These are phyloP conservation scores for Pseudomyrmex flavicornis DNA, from an alignment of 1,140 invertebrate genomes.

Conservation along the genomic window DNA sequence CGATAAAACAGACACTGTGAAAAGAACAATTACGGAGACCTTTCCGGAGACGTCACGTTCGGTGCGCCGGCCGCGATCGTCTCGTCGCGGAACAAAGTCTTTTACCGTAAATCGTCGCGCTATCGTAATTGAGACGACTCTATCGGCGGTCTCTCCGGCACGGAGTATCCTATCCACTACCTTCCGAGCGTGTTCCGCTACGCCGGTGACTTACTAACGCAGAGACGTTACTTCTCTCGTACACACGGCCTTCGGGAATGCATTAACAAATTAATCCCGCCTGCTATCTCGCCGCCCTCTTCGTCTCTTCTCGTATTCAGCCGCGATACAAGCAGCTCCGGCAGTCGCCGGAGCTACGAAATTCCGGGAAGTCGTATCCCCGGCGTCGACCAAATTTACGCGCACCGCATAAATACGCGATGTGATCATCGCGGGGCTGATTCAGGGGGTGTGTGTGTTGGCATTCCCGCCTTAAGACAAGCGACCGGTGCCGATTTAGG, in stretches of 20 bases:
- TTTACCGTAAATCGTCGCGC: constrained; percentile 64
- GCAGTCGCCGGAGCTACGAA: constrained; percentile 48
- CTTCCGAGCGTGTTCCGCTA: constrained; percentile 25
- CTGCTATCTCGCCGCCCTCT: constrained; percentile 62
- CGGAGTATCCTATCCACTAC: constrained; percentile 63
- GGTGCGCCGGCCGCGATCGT: not conserved
- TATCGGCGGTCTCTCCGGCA: constrained; percentile 54
- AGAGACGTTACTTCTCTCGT: constrained; percentile 35
- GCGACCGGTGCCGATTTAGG: constrained; percentile 75
- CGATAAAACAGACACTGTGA: not conserved
- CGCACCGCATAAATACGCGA: constrained; percentile 74
- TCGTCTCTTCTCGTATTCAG: constrained; percentile 21
- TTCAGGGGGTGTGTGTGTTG: constrained; percentile 68
- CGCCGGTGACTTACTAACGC: constrained; percentile 65
- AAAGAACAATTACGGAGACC: constrained; percentile 1
- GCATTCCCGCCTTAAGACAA: constrained; percentile 74
- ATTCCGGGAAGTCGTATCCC: constrained; percentile 69
- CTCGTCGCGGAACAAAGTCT: constrained; percentile 49
- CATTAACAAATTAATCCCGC: constrained; percentile 75
- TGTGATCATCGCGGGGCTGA: constrained; percentile 72
- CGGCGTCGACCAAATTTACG: constrained; percentile 71
- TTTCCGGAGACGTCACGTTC: constrained; percentile 11
- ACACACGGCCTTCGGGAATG: constrained; percentile 56
- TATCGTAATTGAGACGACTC: constrained; percentile 73
- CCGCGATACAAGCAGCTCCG: constrained; percentile 55